These are phyloP conservation scores for Centruroides sculpturatus DNA, from an alignment of 1,140 invertebrate species.

Conservation along the genomic window DNA sequence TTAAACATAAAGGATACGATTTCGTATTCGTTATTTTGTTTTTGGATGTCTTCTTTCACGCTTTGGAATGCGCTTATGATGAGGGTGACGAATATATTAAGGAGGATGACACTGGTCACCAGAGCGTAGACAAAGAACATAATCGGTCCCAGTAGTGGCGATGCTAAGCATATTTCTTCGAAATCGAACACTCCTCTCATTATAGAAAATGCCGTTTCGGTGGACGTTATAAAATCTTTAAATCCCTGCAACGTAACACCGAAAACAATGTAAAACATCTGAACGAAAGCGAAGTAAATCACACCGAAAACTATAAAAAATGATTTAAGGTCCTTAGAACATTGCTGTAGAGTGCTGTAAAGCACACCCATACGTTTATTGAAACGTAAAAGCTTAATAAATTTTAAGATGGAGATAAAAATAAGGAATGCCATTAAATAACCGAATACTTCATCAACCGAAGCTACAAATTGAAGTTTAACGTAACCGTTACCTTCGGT, in stretches of 20 bases:
- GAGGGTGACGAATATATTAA: slow-evolving; percentile 43
- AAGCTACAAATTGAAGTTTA: slow-evolving; percentile 34
- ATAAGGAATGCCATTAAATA: slow-evolving; percentile 32
- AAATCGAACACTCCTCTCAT: slow-evolving; percentile 41
- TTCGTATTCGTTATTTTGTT: slow-evolving; percentile 34
- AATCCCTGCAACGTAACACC: slow-evolving; percentile 26
- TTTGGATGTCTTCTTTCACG: slow-evolving; percentile 24
- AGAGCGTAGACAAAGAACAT: slow-evolving; percentile 39
- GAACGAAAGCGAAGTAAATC: slow-evolving; percentile 29
- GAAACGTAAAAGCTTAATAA: slow-evolving; percentile 36
- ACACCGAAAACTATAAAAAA: slow-evolving; percentile 29
- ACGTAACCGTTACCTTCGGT: slow-evolving; percentile 34
- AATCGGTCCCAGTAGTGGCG: slow-evolving; percentile 33
- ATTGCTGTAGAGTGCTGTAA: slow-evolving; percentile 24
- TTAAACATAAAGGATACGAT: slow-evolving; percentile 33
- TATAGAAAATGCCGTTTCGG: slow-evolving; percentile 37
- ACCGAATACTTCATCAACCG: slow-evolving; percentile 35
- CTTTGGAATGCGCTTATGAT: slow-evolving; percentile 37
- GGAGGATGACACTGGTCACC: slow-evolving; percentile 35
- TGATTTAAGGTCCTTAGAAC: slow-evolving; percentile 29
- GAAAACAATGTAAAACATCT: slow-evolving; percentile 38
- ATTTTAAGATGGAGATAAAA: slow-evolving; percentile 37
- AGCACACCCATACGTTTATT: slow-evolving; percentile 29
- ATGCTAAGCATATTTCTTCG: slow-evolving; percentile 29
- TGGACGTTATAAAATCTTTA: slow-evolving; percentile 32